Evolutionary conservation across 2,797 vertebrate genomes (phyloP), one percentile per base, ranked within the genome.

Genomic region (Ispidina lecontei): DNA sequence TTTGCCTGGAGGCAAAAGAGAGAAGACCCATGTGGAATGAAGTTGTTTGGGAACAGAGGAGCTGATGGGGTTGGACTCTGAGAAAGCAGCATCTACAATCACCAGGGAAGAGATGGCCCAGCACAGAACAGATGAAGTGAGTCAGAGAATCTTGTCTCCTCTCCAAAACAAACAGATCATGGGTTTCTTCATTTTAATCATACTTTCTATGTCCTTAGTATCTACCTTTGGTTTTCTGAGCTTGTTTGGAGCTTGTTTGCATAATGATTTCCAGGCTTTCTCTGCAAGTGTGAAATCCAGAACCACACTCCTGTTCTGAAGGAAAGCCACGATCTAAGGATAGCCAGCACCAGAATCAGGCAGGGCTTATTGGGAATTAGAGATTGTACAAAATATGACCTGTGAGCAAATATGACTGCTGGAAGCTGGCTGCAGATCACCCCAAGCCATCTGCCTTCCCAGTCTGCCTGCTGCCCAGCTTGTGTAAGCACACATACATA

Each of bases 361-460:
- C 91, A 88, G 80, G 35, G 55, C 59, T 51, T 86, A 73, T 70
- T 90, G 64, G 51, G 71, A 89, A 91, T 69, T 35, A 74, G 31
- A 15, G 54, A 31, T 88, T 86, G 67, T 73, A 70, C 73, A 22
- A 68, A 68, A 54, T 20, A 14, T 0, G 1, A 26, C 33, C 62
- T 83, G 69, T 68, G 74, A 84, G 65, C 72, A 77, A 76, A 80
- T 55, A 39, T 74, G 88, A n/a, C 62, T 49, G 46, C 93, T 94
- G 92, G 88, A 46, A 83, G 58, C 33, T 2, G 10, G 83, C 83
- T 79, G 83, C 39, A 56, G 72, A 58, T 86, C 7, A 5, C 44
- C 72, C 69, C 0, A 12, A 79, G 65, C 29, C 79, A 74, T 85
- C 90, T 70, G 75, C 67, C 60, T 73, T 56, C 56, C 20, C 69